phyloP scores from a whole-genome alignment of 2,113 vertebrate species.

The Amphiprion ocellaris region DNA sequence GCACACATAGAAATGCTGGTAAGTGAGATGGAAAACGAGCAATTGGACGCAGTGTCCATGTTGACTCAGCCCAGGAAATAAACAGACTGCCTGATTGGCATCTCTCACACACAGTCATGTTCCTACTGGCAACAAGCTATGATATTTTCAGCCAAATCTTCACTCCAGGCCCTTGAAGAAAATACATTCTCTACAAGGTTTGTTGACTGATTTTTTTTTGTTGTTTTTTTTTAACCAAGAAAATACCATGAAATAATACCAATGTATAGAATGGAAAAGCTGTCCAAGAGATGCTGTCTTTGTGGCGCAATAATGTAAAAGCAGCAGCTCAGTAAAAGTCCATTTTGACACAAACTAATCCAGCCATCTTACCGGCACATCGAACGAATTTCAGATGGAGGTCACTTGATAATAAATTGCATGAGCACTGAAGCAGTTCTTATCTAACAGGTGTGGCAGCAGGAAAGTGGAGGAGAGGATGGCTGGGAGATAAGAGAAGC shows the following conservation, averaged over 20 bases:
- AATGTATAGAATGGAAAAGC: neutral
- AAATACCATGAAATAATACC: neutral
- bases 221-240: neutral
- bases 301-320: neutral
- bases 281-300: neutral
- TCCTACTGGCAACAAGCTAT: neutral
- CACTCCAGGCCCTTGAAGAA: neutral
- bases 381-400: conserved; percentile 23
- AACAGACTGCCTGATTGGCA: conserved; percentile 4
- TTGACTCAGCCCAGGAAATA: conserved; percentile 30
- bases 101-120: neutral
- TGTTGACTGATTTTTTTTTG: neutral
- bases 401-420: conserved; percentile 46
- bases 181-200: neutral
- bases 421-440: conserved; percentile 14
- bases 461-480: neutral
- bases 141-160: conserved; percentile 21
- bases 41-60: neutral
- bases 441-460: conserved; percentile 32
- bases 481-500: conserved; percentile 26
- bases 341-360: conserved; percentile 4
- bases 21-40: conserved; percentile 6
- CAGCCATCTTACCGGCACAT: neutral
- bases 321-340: conserved; percentile 1
- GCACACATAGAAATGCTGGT: neutral